These are phyloP conservation scores for Scalopus aquaticus DNA, from an alignment of 2,113 vertebrate genomes.

Conservation along the genomic window DNA sequence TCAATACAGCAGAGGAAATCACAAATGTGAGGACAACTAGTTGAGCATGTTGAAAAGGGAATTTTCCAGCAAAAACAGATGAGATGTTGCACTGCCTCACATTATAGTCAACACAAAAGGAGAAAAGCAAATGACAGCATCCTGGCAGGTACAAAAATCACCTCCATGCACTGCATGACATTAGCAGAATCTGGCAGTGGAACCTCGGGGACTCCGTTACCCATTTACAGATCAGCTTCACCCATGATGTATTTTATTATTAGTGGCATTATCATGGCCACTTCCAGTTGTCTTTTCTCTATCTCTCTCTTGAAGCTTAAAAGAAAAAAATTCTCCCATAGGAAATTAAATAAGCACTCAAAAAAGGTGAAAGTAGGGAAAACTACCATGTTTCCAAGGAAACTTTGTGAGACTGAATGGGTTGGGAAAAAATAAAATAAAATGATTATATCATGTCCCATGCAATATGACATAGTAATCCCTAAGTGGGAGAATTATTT, in stretches of 20 bases:
- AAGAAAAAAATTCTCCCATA: conserved; percentile 2
- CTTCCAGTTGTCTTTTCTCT: neutral
- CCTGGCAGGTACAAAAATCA: neutral
- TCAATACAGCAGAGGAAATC: neutral
- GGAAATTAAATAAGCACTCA: neutral
- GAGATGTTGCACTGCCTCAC: neutral
- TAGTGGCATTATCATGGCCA: neutral
- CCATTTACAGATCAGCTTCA: neutral
- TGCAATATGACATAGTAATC: conserved; percentile 33
- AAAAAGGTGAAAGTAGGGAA: neutral
- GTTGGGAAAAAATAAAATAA: neutral
- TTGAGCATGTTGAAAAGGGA: neutral
- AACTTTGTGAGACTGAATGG: conserved; percentile 16
- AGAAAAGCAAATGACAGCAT: neutral
- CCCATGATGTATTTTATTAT: neutral
- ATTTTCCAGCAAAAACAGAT: neutral
- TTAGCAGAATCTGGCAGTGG: neutral
- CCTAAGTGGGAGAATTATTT: conserved; percentile 21
- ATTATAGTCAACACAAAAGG: neutral
- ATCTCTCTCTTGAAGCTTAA: neutral
- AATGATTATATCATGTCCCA: neutral
- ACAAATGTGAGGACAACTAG: neutral
- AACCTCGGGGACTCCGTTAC: neutral
- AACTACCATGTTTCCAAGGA: conserved; percentile 1
- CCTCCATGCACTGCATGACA: neutral